Evolutionary conservation across 1,140 invertebrate species (phyloP).

Genomic region (Panagrolaimus sp.): DNA sequence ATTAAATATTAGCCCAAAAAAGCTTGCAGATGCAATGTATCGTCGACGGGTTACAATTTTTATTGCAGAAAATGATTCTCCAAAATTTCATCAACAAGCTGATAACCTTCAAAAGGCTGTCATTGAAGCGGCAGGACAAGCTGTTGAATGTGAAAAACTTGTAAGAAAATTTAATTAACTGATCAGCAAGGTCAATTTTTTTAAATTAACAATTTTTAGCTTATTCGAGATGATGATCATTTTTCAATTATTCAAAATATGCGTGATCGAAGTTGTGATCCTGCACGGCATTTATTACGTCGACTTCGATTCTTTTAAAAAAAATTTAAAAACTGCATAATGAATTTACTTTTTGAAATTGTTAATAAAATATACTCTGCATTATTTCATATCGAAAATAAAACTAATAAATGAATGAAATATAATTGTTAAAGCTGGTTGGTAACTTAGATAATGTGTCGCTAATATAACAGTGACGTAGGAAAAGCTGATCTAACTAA

Average conservation of each 20-base stretch:
- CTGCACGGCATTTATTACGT: background rate
- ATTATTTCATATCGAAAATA: no score
- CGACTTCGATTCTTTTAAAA: constrained; percentile 3
- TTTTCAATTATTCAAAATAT: background rate
- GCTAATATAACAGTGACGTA: no score
- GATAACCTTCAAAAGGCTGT: background rate
- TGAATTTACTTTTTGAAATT: no score
- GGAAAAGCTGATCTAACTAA: no score
- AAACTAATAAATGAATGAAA: no score
- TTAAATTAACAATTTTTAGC: background rate
- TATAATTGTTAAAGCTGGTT: no score
- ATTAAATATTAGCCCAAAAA: background rate
- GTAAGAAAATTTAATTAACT: background rate
- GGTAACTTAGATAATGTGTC: no score
- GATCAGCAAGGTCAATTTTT: no score
- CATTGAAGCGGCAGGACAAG: background rate
- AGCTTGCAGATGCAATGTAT: background rate
- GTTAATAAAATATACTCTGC: no score
- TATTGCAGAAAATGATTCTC: background rate
- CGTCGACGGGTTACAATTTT: constrained; percentile 4
- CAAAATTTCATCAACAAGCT: background rate
- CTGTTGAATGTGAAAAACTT: constrained; percentile 11
- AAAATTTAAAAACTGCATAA: no score
- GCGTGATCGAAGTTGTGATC: constrained; percentile 1
- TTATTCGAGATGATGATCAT: constrained; percentile 2